A percentile compares a stretch with the other conserved stretches of the same genome.
Evolutionary conservation across 2,888 invertebrate genomes (phyloP).

Genomic region (Erynnis tages): DNA sequence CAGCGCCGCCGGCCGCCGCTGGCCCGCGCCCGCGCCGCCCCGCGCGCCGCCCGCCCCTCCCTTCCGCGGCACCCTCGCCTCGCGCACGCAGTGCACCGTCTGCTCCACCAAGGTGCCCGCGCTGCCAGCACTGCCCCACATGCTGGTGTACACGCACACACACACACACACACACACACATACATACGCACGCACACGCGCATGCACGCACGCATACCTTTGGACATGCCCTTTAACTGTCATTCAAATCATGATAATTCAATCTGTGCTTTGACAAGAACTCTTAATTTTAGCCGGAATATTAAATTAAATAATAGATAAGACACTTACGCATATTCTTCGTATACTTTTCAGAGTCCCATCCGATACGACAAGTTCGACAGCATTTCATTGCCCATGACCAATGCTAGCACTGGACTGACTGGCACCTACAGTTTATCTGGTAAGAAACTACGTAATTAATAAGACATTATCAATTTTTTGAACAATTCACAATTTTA

Average conservation of each 20-base stretch:
- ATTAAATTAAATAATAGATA: too few relatives aligned
- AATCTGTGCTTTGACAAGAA: too few relatives aligned
- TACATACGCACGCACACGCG: too few relatives aligned
- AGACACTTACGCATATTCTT: too few relatives aligned
- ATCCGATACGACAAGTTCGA: slow-evolving; percentile 96
- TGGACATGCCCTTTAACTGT: too few relatives aligned
- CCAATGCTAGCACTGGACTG: slow-evolving; percentile 82
- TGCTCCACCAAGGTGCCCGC: slow-evolving; percentile 63
- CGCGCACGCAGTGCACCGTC: slow-evolving; percentile 69
- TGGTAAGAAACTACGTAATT: slow-evolving; percentile 42
- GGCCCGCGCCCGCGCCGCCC: slow-evolving; percentile 44
- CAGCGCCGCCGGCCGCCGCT: slow-evolving; percentile 63
- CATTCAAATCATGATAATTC: too few relatives aligned
- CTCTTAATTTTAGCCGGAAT: too few relatives aligned
- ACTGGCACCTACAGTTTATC: slow-evolving; percentile 81
- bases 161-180: too few relatives aligned
- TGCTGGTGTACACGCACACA: too few relatives aligned
- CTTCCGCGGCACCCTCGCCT: slow-evolving; percentile 71
- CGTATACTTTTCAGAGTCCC: slow-evolving; percentile 83
- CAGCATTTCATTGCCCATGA: slow-evolving; percentile 91
- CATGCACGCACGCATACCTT: too few relatives aligned
- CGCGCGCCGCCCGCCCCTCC: slow-evolving; percentile 65
- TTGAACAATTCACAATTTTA: too few relatives aligned
- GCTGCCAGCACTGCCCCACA: not conserved
- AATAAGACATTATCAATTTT: not conserved